Evolutionary conservation across 2,797 vertebrate genomes (phyloP), one percentile per base, ranked within the genome.

Genomic region (Syngnathus rostellatus): DNA sequence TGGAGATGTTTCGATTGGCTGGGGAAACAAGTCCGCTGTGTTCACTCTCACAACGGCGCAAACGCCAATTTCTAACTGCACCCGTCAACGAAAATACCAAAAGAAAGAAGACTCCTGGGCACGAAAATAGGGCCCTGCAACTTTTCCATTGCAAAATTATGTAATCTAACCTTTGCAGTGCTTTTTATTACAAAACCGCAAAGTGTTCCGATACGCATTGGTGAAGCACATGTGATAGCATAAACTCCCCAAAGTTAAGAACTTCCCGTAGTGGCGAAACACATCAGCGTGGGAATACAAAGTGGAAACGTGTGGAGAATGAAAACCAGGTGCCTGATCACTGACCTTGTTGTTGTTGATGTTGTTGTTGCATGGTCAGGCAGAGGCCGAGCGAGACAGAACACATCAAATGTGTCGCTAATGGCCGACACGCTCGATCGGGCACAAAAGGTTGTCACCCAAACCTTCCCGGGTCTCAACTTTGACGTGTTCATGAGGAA

Each of bases 321-420:
- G 72, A 81, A 80, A 86, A 83, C 85, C 86, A 87, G 87, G 79
- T 86, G 87, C 72, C 69, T 74, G 70, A 54, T 68, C 70, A 75
- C 62, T 79, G 51, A 66, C 67, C 70, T 61, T 75, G 76, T 79
- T 79, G 78, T 57, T 57, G 54, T 62, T 74, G 54, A 57, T 74
- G 78, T 54, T 23, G 7, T 12, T 55, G 53, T 81, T 87, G 85
- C 84, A 69, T 25, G 63, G 81, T 89, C 85, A 89, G 86, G 83
- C 74, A 8, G 19, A 61, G 43, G 65, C 75, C 74, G 81, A 81
- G 83, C 74, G 81, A 81, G 83, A 71, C 9, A 21, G 23, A 62
- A 61, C 71, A 79, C 84, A 87, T 87, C 84, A 88, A 87, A 89
- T 82, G 23, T 68, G 8, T 31, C 68, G 31, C 31, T 82, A 79